phyloP scores from a whole-genome alignment of 2,113 vertebrate species.

The Greenwoodochromis staneri region DNA sequence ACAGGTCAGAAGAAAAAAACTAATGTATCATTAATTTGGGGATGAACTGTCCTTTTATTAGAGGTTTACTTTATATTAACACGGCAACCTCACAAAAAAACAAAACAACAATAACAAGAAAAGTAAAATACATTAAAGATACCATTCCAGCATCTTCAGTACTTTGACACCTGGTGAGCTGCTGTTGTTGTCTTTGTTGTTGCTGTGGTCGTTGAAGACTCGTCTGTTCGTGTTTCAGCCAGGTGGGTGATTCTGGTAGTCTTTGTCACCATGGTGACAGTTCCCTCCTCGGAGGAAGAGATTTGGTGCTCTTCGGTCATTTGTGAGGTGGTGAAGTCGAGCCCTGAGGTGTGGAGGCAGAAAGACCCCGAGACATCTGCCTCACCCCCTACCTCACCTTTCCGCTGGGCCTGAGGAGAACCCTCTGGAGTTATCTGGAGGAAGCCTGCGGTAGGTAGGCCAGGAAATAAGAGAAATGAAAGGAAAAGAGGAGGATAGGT shows the following conservation, averaged over 20 bases:
- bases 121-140: background rate
- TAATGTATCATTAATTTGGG: background rate
- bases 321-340: slow-evolving; percentile 67
- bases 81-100: slow-evolving; percentile 40
- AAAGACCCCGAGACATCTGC: slow-evolving; percentile 60
- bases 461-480: background rate
- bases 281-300: slow-evolving; percentile 33
- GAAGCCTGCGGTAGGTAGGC: slow-evolving; percentile 26
- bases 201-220: slow-evolving; percentile 17
- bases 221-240: slow-evolving; percentile 51
- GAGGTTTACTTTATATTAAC: slow-evolving; percentile 9
- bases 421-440: slow-evolving; percentile 66
- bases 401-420: slow-evolving; percentile 58
- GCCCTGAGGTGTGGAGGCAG: slow-evolving; percentile 69
- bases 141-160: slow-evolving; percentile 33
- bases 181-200: background rate
- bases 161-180: slow-evolving; percentile 6
- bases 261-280: slow-evolving; percentile 53
- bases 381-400: slow-evolving; percentile 52
- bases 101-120: background rate
- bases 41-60: background rate
- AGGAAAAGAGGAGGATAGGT: background rate
- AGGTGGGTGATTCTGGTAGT: slow-evolving; percentile 55
- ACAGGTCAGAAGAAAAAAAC: background rate
- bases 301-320: slow-evolving; percentile 43